These are phyloP conservation scores for Caenorhabditis japonica DNA, from an alignment of 2,888 invertebrate genomes.

Conservation along the genomic window DNA sequence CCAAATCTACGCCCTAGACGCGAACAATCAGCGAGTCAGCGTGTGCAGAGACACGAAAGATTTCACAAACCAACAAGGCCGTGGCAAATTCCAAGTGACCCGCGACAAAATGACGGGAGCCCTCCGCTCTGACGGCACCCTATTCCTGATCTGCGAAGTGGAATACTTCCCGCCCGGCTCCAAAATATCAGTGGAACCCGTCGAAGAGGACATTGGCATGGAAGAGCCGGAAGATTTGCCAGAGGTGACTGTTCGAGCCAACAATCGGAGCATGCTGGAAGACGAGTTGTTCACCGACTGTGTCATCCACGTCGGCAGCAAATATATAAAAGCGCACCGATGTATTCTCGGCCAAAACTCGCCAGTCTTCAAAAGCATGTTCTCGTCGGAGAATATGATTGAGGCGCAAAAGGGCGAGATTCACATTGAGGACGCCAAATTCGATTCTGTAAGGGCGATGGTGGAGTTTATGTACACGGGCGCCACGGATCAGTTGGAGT, in stretches of 20 bases:
- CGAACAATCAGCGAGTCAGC: constrained; percentile 63
- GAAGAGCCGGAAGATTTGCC: constrained; percentile 59
- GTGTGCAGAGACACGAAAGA: constrained; percentile 76
- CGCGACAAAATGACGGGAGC: constrained; percentile 71
- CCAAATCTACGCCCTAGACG: constrained; percentile 73
- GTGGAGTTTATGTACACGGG: constrained; percentile 75
- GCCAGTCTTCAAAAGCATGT: constrained; percentile 74
- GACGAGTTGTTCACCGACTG: constrained; percentile 72
- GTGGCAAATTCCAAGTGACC: constrained; percentile 75
- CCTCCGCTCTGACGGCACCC: constrained; percentile 68
- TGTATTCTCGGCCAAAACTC: constrained; percentile 73
- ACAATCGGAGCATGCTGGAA: constrained; percentile 69
- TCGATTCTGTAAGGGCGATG: constrained; percentile 71
- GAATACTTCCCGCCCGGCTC: constrained; percentile 70
- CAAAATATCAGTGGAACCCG: constrained; percentile 69
- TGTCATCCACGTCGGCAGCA: constrained; percentile 69
- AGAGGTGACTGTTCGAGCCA: constrained; percentile 52
- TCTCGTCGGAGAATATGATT: constrained; percentile 68
- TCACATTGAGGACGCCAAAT: constrained; percentile 71
- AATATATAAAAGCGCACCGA: constrained; percentile 69
- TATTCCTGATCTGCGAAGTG: constrained; percentile 73
- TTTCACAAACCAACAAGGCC: constrained; percentile 75
- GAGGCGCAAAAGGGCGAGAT: constrained; percentile 74
- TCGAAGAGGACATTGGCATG: constrained; percentile 57
- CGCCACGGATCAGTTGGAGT: constrained; percentile 54